Evolutionary conservation across 2,797 vertebrate species (phyloP).

Genomic region (Pangasius sanitwongsei): DNA sequence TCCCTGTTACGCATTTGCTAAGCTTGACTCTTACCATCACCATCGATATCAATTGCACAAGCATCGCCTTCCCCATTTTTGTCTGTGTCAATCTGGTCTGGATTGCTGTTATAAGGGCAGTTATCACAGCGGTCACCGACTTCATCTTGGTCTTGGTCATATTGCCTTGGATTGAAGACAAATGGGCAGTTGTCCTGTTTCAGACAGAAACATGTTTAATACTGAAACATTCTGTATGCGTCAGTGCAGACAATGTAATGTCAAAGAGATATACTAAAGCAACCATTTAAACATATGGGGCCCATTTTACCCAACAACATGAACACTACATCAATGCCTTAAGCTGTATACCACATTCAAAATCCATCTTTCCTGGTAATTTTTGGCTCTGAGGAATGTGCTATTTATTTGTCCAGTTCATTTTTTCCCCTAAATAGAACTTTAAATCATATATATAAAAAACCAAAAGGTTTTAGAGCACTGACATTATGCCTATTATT

Average conservation of each 20-base stretch:
- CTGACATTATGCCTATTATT: conserved; percentile 55
- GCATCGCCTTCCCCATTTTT: conserved; percentile 96
- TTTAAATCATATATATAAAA: conserved; percentile 65
- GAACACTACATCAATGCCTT: conserved; percentile 27
- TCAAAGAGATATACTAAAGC: conserved; percentile 42
- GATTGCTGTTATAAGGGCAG: conserved; percentile 93
- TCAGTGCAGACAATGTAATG: conserved; percentile 20
- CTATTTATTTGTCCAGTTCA: conserved; percentile 63
- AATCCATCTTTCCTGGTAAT: conserved; percentile 56
- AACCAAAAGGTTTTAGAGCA: conserved; percentile 46
- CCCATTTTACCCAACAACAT: conserved; percentile 24
- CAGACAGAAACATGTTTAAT: conserved; percentile 43
- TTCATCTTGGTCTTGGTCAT: conserved; percentile 93
- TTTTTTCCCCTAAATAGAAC: conserved; percentile 62
- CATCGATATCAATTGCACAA: conserved; percentile 95
- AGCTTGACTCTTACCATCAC: conserved; percentile 83
- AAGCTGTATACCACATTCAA: conserved; percentile 39
- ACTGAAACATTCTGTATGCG: neutral
- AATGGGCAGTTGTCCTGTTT: conserved; percentile 94
- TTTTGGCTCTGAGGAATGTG: conserved; percentile 58
- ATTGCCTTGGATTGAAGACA: conserved; percentile 94
- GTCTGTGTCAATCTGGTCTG: conserved; percentile 95
- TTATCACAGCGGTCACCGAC: conserved; percentile 97
- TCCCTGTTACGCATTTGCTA: neutral
- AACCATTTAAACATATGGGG: conserved; percentile 37